A percentile compares a stretch with the other conserved stretches of the same genome.
These are phyloP conservation scores for Nezara viridula DNA, from an alignment of 2,888 invertebrate species.

Conservation along the genomic window DNA sequence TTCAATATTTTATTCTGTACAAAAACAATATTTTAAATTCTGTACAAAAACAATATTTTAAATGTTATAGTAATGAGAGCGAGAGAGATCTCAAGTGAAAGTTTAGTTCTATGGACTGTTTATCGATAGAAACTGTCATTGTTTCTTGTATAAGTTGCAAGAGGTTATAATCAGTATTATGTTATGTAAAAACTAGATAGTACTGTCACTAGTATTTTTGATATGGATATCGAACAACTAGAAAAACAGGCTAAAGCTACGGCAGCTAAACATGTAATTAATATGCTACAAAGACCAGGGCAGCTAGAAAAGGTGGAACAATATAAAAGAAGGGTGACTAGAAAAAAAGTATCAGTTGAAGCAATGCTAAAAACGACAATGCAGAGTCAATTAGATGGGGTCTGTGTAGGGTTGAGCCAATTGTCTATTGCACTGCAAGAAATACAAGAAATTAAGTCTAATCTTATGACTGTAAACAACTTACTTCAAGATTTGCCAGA, in stretches of 20 bases:
- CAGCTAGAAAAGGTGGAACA: constrained; percentile 94
- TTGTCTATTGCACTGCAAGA: constrained; percentile 88
- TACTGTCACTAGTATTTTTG: background rate
- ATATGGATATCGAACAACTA: constrained; percentile 61
- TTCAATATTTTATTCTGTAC: too few species aligned
- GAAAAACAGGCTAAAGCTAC: constrained; percentile 84
- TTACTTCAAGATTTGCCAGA: constrained; percentile 83
- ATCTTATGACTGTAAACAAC: constrained; percentile 83
- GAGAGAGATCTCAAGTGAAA: background rate
- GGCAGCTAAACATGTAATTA: constrained; percentile 88
- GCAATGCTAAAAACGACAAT: constrained; percentile 98
- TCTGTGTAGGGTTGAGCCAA: constrained; percentile 92
- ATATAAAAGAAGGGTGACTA: constrained; percentile 80
- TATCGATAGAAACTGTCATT: constrained; percentile 10
- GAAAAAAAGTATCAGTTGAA: constrained; percentile 91
- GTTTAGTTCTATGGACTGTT: constrained; percentile 2
- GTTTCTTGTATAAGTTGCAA: background rate
- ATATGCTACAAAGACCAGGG: constrained; percentile 93
- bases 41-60: too few species aligned
- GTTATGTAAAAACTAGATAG: background rate
- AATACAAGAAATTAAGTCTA: constrained; percentile 77
- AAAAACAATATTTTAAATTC: too few species aligned
- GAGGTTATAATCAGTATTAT: background rate
- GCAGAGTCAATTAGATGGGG: constrained; percentile 97
- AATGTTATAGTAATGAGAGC: background rate